These are phyloP conservation scores for Rhysida immarginata DNA, from an alignment of 1,140 invertebrate species.

Conservation along the genomic window DNA sequence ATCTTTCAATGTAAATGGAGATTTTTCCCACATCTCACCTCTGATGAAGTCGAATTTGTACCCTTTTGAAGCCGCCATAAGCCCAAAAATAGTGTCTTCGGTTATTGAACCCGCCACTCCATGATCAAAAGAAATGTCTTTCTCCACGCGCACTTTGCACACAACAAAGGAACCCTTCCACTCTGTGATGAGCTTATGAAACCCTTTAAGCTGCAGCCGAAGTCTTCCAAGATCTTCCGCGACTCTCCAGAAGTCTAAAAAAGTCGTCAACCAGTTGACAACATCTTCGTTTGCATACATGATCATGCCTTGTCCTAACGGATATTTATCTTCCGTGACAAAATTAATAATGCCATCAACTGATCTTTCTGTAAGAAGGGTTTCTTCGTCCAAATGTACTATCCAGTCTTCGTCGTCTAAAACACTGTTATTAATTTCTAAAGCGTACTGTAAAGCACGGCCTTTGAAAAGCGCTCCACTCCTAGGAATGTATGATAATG, in stretches of 20 bases:
- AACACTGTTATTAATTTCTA: constrained; percentile 78
- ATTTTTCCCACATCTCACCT: too few relatives aligned
- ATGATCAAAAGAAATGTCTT: constrained; percentile 83
- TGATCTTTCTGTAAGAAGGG: constrained; percentile 80
- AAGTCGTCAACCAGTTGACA: constrained; percentile 87
- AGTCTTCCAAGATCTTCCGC: constrained; percentile 95
- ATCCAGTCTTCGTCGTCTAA: constrained; percentile 86
- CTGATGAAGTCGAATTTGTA: constrained; percentile 90
- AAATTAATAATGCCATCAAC: constrained; percentile 86
- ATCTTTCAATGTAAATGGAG: too few relatives aligned
- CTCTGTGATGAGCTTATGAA: constrained; percentile 88
- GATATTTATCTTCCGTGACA: constrained; percentile 81
- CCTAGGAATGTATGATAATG: constrained; percentile 65
- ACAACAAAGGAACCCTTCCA: constrained; percentile 96
- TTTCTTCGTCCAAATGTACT: constrained; percentile 97
- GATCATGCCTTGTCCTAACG: constrained; percentile 94
- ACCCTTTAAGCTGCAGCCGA: constrained; percentile 76
- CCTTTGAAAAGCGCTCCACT: constrained; percentile 89
- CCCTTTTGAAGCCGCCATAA: constrained; percentile 88
- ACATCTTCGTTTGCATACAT: constrained; percentile 95
- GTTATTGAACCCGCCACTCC: constrained; percentile 90
- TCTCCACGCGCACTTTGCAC: constrained; percentile 72
- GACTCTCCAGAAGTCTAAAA: constrained; percentile 90
- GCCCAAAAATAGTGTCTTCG: constrained; percentile 91
- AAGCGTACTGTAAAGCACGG: constrained; percentile 84